Evolutionary conservation across 2,888 invertebrate species (phyloP).

Genomic region (Caenorhabditis auriculariae): DNA sequence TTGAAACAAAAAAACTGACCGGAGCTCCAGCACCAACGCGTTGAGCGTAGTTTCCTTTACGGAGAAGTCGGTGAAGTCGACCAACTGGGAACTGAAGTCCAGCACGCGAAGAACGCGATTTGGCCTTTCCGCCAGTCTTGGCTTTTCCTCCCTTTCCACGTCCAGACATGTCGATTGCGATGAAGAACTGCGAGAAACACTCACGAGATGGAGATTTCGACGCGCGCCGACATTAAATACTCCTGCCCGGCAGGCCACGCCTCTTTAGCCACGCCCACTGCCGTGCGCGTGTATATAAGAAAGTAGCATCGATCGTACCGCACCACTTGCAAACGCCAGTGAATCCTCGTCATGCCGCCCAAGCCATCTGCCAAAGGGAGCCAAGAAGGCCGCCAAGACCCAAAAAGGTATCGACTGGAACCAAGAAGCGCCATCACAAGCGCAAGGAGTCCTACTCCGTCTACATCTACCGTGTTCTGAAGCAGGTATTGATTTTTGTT

Average conservation of each 20-base stretch:
- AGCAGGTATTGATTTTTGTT: too few species aligned
- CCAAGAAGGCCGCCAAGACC: conserved; percentile 60
- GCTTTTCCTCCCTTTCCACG: conserved; percentile 79
- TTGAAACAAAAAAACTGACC: too few species aligned
- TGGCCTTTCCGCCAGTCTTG: conserved; percentile 47
- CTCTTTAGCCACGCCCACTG: too few species aligned
- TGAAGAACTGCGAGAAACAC: too few species aligned
- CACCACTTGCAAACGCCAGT: too few species aligned
- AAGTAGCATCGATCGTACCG: too few species aligned
- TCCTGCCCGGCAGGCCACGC: too few species aligned
- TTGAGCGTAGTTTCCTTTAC: conserved; percentile 58
- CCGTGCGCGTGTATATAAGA: too few species aligned
- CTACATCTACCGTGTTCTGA: conserved; percentile 72
- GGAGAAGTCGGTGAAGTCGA: conserved; percentile 60
- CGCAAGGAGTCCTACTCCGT: conserved; percentile 63
- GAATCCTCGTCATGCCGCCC: too few species aligned
- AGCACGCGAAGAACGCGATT: conserved; percentile 59
- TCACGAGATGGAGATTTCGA: too few species aligned
- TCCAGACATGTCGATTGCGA: conserved; percentile 77
- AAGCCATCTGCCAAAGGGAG: conserved; percentile 61
- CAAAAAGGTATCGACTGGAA: conserved; percentile 44
- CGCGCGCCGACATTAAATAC: too few species aligned
- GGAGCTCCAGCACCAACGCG: conserved; percentile 60
- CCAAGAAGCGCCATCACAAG: conserved; percentile 59
- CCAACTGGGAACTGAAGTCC: conserved; percentile 63